Base-by-base conservation (phyloP, 2,888 invertebrate species). In the Leptinotarsa tumamoca region DNA sequence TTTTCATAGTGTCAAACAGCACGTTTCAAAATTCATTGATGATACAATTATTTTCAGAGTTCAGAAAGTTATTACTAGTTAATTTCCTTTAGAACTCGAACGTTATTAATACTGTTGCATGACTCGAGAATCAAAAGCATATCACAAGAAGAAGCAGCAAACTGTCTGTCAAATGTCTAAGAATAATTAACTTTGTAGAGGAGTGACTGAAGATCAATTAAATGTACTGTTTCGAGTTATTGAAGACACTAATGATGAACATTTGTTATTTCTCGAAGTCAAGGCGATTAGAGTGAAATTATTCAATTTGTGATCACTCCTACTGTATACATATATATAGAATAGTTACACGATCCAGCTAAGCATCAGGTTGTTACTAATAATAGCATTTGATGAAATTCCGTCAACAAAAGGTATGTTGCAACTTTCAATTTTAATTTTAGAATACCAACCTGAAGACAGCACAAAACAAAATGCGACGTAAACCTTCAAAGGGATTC, bases 81-180 rank as follows among this genome's bases (percentile, higher is more conserved):
- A 14, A 18, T 67, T 15, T 67, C 71, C 27, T 71, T 71, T 67
- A 49, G 63, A 27, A 66, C 71, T 51, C 68, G 10, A 43, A 43
- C 43, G 56, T 67, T 70, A 76, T 74, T 74, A 76, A 71, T 70
- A 33, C 68, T 68, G 58, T 78, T 73, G 78, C 79, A 76, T 78
- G 79, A 77, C 77, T 73, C 74, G 54, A 67, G 52, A 70, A 77
- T 56, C 72, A 67, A 77, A 79, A 69, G 56, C 61, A 75, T 68
- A 61, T 68, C 54, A 68, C 74, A 74, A 75, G 79, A 80, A 78
- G 79, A 78, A 79, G 80, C 72, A 73, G 74, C 79, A 68, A 78
- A 66, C 74, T 79, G 78, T 69, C 80, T 78, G 76, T 81, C 81
- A 81, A 68, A 76, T 79, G 81, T 81, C 81, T 80, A 78, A 81